These are phyloP conservation scores for Anastrepha ludens DNA, from an alignment of 1,140 invertebrate genomes.

Conservation along the genomic window DNA sequence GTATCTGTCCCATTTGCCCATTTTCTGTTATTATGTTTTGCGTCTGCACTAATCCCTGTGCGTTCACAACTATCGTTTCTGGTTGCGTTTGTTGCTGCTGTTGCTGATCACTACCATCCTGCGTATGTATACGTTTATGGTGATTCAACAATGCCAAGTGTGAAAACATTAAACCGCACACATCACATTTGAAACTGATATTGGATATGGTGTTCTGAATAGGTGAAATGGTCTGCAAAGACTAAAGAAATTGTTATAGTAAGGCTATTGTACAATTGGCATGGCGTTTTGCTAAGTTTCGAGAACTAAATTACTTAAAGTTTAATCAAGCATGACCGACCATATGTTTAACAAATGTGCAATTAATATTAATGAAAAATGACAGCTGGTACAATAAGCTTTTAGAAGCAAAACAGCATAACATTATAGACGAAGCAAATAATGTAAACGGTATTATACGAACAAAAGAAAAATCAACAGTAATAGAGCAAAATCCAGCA, in stretches of 20 bases:
- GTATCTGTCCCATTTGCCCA: constrained; percentile 75
- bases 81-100: constrained; percentile 66
- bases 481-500: no score
- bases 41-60: constrained; percentile 75
- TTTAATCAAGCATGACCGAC: no score
- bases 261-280: no score
- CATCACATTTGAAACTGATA: constrained; percentile 90
- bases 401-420: no score
- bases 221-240: constrained; percentile 56
- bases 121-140: constrained; percentile 86
- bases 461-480: no score
- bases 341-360: no score
- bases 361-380: no score
- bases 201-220: constrained; percentile 82
- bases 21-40: constrained; percentile 74
- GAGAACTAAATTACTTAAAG: no score
- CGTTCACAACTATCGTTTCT: constrained; percentile 67
- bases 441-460: no score
- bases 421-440: no score
- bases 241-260: neutral
- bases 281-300: no score
- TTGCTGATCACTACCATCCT: constrained; percentile 73
- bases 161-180: constrained; percentile 87
- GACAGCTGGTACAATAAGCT: no score
- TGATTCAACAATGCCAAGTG: constrained; percentile 86